phyloP scores from a whole-genome alignment of 2,888 invertebrate species.

The Taenaris catops region DNA sequence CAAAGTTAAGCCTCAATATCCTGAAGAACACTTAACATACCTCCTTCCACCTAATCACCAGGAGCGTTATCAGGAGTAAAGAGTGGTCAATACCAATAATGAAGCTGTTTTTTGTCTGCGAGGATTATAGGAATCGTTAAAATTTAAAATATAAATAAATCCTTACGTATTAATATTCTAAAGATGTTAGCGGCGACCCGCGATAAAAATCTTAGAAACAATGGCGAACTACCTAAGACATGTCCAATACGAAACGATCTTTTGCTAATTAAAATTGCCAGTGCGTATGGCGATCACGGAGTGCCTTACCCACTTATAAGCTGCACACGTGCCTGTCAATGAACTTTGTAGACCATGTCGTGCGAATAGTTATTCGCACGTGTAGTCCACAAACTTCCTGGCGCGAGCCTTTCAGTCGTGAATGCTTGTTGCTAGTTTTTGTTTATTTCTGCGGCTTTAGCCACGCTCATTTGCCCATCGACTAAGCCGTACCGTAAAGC shows the following conservation, averaged over 20 bases:
- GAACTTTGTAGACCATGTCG: conserved; percentile 65
- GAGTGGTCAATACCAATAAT: too few relatives aligned
- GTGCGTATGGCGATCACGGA: conserved; percentile 68
- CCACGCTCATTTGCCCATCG: too few relatives aligned
- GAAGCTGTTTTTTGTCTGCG: too few relatives aligned
- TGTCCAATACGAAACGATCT: conserved; percentile 61
- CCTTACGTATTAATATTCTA: conserved; percentile 52
- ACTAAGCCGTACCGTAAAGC: too few relatives aligned
- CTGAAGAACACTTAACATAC: too few relatives aligned
- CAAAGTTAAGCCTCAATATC: conserved; percentile 3
- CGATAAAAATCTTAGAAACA: conserved; percentile 58
- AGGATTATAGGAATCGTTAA: too few relatives aligned
- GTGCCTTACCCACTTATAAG: conserved; percentile 64
- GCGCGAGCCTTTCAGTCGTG: conserved; percentile 7
- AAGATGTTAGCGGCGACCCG: conserved; percentile 40
- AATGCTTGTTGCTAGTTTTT: neutral
- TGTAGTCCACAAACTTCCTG: conserved; percentile 29
- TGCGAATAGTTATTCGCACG: conserved; percentile 40
- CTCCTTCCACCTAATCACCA: neutral
- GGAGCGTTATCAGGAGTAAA: too few relatives aligned
- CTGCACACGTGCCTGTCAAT: conserved; percentile 77
- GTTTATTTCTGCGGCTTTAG: too few relatives aligned
- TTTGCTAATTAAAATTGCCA: conserved; percentile 74
- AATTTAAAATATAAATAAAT: too few relatives aligned
- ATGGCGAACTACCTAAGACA: conserved; percentile 37